Conservation (phyloP, 1,140 invertebrate species). For the Apolygus lucorum region DNA sequence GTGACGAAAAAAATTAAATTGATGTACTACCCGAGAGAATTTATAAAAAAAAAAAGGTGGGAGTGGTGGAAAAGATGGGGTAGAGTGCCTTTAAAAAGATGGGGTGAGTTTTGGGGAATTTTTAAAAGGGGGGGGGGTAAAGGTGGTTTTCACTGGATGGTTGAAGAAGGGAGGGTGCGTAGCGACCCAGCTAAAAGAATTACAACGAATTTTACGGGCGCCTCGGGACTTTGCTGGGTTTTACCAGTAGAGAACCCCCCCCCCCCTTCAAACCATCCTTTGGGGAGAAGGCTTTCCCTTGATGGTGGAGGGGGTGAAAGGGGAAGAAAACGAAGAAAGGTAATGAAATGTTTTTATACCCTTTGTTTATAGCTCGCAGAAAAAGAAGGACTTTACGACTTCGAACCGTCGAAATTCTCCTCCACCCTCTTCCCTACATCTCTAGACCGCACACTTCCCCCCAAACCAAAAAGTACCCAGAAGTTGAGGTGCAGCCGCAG, state of each 20-base stretch:
- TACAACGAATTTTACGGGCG: neutral
- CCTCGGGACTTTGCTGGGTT: neutral
- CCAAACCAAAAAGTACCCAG: too few species aligned
- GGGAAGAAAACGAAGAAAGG: too few species aligned
- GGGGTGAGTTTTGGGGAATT: neutral
- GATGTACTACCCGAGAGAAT: neutral
- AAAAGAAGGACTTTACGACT: neutral
- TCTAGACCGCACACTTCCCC: too few species aligned
- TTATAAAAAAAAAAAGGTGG: too few species aligned
- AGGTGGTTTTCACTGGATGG: too few species aligned
- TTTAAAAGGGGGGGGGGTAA: neutral
- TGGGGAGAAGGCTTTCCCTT: too few species aligned
- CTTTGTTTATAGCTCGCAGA: neutral
- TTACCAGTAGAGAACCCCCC: neutral
- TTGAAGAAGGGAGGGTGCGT: too few species aligned
- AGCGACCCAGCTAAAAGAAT: neutral
- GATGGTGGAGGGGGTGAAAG: too few species aligned
- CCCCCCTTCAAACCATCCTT: neutral
- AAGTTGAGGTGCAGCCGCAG: too few species aligned
- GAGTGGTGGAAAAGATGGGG: neutral
- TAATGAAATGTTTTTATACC: neutral
- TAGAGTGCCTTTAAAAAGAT: neutral
- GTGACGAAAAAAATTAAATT: neutral
- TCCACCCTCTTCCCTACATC: too few species aligned
- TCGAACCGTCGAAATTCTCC: too few species aligned